Evolutionary conservation across 2,113 vertebrate species (phyloP).

Genomic region (Pyxicephalus adspersus): DNA sequence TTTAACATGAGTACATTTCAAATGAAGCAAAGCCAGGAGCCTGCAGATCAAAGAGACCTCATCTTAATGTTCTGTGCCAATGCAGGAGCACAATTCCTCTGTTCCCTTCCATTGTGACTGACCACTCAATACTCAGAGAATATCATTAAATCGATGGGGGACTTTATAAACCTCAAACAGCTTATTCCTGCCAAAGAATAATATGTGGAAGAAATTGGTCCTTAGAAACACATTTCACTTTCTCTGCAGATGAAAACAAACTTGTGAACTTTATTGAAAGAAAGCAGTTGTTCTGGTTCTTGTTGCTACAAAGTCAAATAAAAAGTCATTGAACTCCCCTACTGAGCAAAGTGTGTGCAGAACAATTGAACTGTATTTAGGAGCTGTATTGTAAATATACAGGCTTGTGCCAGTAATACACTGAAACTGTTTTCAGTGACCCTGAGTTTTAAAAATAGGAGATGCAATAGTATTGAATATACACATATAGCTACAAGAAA

Average conservation of each 20-base stretch:
- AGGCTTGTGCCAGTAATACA: conserved; percentile 32
- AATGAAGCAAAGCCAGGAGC: conserved; percentile 50
- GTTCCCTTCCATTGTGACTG: conserved; percentile 40
- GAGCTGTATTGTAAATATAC: conserved; percentile 36
- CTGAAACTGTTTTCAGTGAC: conserved; percentile 23
- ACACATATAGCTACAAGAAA: neutral
- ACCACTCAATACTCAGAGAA: conserved; percentile 43
- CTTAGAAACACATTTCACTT: conserved; percentile 60
- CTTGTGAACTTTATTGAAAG: conserved; percentile 58
- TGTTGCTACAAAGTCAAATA: conserved; percentile 48
- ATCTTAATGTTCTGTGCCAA: conserved; percentile 56
- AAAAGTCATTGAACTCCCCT: conserved; percentile 53
- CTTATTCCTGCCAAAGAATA: conserved; percentile 52
- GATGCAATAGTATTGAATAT: neutral
- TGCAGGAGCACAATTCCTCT: conserved; percentile 40
- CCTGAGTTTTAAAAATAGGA: neutral
- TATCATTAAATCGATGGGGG: conserved; percentile 62
- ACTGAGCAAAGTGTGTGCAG: conserved; percentile 45
- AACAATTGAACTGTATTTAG: conserved; percentile 44
- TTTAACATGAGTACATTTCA: conserved; percentile 36
- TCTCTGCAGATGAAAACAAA: conserved; percentile 56
- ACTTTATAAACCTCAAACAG: conserved; percentile 59
- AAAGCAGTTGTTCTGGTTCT: conserved; percentile 32
- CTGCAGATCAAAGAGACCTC: conserved; percentile 55
- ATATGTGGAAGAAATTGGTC: conserved; percentile 56